phyloP scores from a whole-genome alignment of 1,140 invertebrate genomes.

The Formica selysi region DNA sequence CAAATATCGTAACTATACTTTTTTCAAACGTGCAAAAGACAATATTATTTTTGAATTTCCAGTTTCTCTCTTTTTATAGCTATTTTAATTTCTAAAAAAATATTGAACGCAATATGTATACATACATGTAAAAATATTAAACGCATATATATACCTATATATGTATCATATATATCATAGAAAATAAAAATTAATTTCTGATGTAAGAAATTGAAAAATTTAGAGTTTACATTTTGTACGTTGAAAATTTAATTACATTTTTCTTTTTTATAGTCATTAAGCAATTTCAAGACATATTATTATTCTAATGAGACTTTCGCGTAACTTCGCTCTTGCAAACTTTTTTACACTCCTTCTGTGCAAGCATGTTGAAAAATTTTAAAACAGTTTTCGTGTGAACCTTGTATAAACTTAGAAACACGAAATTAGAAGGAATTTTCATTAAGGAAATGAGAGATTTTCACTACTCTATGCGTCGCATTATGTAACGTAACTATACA shows the following conservation, averaged over 20 bases:
- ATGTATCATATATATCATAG: background rate
- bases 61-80: background rate
- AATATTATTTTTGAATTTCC: slow-evolving; percentile 6
- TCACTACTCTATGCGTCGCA: background rate
- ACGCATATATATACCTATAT: background rate
- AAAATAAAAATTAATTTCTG: slow-evolving; percentile 21
- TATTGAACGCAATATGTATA: too few relatives aligned
- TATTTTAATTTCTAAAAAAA: background rate
- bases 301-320: slow-evolving; percentile 31
- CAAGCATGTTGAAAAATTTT: slow-evolving; percentile 31
- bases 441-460: slow-evolving; percentile 40
- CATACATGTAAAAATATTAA: background rate
- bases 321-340: slow-evolving; percentile 2
- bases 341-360: slow-evolving; percentile 2
- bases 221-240: background rate
- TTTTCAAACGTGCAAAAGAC: too few relatives aligned
- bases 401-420: slow-evolving; percentile 32
- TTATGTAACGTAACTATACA: slow-evolving; percentile 13
- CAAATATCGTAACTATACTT: background rate
- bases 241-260: slow-evolving; percentile 42
- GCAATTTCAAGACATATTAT: slow-evolving; percentile 7
- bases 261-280: background rate
- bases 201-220: slow-evolving; percentile 1
- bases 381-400: slow-evolving; percentile 11
- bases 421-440: slow-evolving; percentile 17